Evolutionary conservation across 2,888 invertebrate genomes (phyloP).

Genomic region (Flabesymbios commensalis): DNA sequence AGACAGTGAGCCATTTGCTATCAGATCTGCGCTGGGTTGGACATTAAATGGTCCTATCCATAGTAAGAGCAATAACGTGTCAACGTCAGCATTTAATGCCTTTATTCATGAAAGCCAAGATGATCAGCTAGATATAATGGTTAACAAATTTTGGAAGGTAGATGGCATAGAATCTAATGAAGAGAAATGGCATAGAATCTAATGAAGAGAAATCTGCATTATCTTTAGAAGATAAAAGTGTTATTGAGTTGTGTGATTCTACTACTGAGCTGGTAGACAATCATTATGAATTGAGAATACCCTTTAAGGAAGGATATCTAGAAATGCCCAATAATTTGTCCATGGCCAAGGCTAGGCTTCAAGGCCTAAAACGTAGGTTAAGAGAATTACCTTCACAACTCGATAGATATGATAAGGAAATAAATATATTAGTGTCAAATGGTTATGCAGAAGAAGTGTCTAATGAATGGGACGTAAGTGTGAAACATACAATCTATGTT

Average conservation of each 20-base stretch:
- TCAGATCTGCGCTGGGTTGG: constrained; percentile 4
- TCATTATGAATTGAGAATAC: constrained; percentile 5
- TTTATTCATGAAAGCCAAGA: background rate
- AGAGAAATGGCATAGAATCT: too few species aligned
- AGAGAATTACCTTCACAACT: background rate
- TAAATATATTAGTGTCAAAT: background rate
- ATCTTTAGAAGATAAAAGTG: background rate
- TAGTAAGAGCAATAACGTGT: too few species aligned
- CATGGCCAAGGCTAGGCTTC: background rate
- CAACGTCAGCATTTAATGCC: too few species aligned
- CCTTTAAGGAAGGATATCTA: background rate
- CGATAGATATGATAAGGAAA: background rate
- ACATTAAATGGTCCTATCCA: constrained; percentile 3
- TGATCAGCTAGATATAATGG: background rate
- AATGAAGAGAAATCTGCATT: too few species aligned
- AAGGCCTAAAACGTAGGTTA: background rate
- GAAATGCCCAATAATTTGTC: constrained; percentile 14
- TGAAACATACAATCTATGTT: too few species aligned
- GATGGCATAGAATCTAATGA: too few species aligned
- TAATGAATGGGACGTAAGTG: too few species aligned
- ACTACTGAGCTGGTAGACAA: background rate
- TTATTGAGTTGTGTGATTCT: background rate
- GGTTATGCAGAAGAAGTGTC: constrained; percentile 3
- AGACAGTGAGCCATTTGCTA: constrained; percentile 7
- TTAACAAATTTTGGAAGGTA: constrained; percentile 6